These are phyloP conservation scores for Temnothorax longispinosus DNA, from an alignment of 1,140 invertebrate species.

Conservation along the genomic window DNA sequence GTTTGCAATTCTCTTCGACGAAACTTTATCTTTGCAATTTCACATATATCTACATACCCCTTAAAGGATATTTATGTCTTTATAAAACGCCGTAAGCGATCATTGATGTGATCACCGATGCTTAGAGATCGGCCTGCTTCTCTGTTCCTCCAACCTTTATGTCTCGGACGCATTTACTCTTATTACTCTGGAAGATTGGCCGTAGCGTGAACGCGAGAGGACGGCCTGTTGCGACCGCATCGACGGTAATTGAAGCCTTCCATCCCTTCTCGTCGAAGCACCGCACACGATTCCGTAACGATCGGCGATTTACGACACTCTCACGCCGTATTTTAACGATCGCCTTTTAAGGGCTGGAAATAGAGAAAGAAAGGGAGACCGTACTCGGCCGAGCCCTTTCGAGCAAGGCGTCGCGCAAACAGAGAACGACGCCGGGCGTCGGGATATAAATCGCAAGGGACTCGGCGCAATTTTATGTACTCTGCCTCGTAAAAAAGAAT, in stretches of 20 bases:
- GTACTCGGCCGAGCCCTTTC: not conserved
- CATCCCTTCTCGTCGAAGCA: slow-evolving; percentile 1
- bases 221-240: slow-evolving; percentile 13
- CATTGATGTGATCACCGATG: slow-evolving; percentile 3
- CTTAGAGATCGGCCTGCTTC: not conserved
- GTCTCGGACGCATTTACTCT: slow-evolving; percentile 37
- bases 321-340: slow-evolving; percentile 61
- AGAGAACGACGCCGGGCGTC: slow-evolving; percentile 49
- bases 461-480: slow-evolving; percentile 60
- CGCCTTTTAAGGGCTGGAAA: slow-evolving; percentile 19
- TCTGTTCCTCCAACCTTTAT: slow-evolving; percentile 35
- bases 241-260: slow-evolving; percentile 68
- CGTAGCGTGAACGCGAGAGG: slow-evolving; percentile 14
- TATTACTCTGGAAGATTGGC: slow-evolving; percentile 49
- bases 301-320: slow-evolving; percentile 62
- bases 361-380: slow-evolving; percentile 25
- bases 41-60: not conserved
- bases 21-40: not conserved
- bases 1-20: not conserved
- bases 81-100: not conserved
- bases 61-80: not conserved
- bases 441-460: slow-evolving; percentile 56
- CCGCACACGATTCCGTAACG: slow-evolving; percentile 60
- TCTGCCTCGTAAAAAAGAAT: slow-evolving; percentile 62
- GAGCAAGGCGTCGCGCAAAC: slow-evolving; percentile 45